Percentiles rank a stretch among this genome's conserved stretches.
These are phyloP conservation scores for Pollenia amentaria DNA, from an alignment of 2,888 invertebrate species.

Conservation along the genomic window DNA sequence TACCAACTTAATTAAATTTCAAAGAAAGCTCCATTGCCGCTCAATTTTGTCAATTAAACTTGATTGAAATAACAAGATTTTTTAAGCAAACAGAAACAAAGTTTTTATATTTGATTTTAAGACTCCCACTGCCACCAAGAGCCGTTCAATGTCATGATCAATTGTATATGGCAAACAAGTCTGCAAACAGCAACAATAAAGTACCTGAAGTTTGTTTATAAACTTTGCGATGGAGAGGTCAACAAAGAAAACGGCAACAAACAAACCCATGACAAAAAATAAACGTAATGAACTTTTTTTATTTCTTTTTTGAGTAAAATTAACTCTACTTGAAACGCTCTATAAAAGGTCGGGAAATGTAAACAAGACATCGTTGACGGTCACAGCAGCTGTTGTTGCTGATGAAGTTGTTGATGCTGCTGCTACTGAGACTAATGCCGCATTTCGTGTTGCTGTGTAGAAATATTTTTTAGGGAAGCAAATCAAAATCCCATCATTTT, in stretches of 20 bases:
- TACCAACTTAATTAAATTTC: not conserved
- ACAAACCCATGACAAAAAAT: not conserved
- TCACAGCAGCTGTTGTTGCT: constrained; percentile 37
- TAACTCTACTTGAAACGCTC: constrained; percentile 8
- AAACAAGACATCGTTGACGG: constrained; percentile 52
- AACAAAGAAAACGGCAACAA: constrained; percentile 9
- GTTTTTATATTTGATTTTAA: not conserved
- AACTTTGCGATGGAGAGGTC: constrained; percentile 22
- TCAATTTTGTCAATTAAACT: constrained; percentile 27
- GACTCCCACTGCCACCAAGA: not conserved
- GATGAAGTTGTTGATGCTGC: constrained; percentile 71
- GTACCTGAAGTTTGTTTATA: constrained; percentile 27
- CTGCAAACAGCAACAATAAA: constrained; percentile 16
- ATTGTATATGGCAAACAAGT: not conserved
- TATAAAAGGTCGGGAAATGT: constrained; percentile 21
- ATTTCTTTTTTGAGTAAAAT: not conserved
- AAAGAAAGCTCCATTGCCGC: not conserved
- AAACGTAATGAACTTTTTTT: not conserved
- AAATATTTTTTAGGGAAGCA: constrained; percentile 49
- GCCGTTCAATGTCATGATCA: constrained; percentile 45
- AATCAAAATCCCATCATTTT: constrained; percentile 66
- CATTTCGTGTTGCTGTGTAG: constrained; percentile 61
- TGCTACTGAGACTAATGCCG: constrained; percentile 71
- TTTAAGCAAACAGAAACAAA: constrained; percentile 7
- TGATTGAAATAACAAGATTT: constrained; percentile 30